Percentiles rank a stretch among this genome's conserved stretches.
phyloP scores from a whole-genome alignment of 2,113 vertebrate genomes.

The Herpetotheres cachinnans region DNA sequence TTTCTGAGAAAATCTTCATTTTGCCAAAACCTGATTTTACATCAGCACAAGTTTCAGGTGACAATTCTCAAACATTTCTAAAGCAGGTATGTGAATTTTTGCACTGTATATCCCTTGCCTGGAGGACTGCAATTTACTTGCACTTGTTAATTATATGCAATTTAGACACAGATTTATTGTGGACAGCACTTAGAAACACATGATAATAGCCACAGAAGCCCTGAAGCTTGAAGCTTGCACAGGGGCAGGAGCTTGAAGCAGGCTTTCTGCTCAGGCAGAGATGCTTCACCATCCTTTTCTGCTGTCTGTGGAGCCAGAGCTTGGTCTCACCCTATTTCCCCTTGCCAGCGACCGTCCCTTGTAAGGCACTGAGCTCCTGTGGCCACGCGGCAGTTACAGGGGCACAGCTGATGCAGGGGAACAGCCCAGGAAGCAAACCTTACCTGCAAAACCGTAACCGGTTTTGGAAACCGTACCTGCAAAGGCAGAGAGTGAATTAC shows the following conservation, averaged over 20 bases:
- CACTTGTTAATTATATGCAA: background rate
- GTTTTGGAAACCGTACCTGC: background rate
- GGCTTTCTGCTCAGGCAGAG: background rate
- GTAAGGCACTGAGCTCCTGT: rapidly evolving
- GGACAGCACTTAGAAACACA: background rate
- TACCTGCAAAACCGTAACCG: too few relatives aligned
- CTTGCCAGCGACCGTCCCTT: background rate
- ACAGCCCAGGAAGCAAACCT: background rate
- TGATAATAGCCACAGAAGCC: background rate
- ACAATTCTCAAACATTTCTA: background rate
- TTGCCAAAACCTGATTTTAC: background rate
- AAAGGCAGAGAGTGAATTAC: background rate
- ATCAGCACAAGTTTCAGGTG: background rate
- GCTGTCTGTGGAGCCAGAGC: background rate
- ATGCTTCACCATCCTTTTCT: background rate
- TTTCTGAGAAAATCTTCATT: background rate
- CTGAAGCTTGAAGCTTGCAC: background rate
- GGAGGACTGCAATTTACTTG: background rate
- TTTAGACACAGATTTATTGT: conserved; percentile 18
- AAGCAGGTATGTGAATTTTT: background rate
- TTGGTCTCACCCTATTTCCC: background rate
- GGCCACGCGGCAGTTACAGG: rapidly evolving
- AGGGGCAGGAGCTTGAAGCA: background rate
- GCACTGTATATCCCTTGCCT: background rate
- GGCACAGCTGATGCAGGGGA: background rate